These are phyloP conservation scores for Eriosoma lanigerum DNA, from an alignment of 1,140 invertebrate genomes.

Conservation along the genomic window DNA sequence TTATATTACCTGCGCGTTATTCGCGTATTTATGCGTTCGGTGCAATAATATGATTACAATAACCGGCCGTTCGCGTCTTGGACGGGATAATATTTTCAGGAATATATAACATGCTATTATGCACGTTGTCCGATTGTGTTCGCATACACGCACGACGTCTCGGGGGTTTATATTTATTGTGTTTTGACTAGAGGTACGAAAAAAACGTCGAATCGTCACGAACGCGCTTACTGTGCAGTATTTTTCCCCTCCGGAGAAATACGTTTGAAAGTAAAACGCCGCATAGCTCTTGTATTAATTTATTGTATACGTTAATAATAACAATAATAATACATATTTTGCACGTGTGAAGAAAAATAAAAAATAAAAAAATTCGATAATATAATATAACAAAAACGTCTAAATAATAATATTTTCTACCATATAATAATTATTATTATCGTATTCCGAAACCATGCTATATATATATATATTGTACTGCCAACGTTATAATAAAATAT, in stretches of 20 bases:
- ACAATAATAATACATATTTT: neutral
- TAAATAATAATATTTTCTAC: too few species aligned
- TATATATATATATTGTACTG: too few species aligned
- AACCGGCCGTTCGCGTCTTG: neutral
- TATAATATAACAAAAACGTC: too few species aligned
- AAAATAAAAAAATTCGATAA: too few species aligned
- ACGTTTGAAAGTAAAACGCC: neutral
- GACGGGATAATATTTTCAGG: constrained; percentile 9
- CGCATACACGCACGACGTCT: neutral
- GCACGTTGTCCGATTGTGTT: neutral
- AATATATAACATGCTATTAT: neutral
- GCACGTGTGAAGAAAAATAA: neutral
- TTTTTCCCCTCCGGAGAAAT: constrained; percentile 1
- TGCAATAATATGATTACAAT: constrained; percentile 12
- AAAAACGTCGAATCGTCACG: constrained; percentile 46
- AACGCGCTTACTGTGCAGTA: neutral
- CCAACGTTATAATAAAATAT: too few species aligned
- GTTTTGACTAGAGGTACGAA: constrained; percentile 47
- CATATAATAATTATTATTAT: too few species aligned
- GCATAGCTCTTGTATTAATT: neutral
- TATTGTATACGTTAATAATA: neutral
- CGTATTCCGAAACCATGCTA: too few species aligned
- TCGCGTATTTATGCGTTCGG: neutral
- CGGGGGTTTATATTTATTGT: constrained; percentile 30
- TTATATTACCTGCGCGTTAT: too few species aligned